Percentiles rank a stretch among this genome's conserved stretches.
These are phyloP conservation scores for Loriculus beryllinus DNA, from an alignment of 2,797 vertebrate species.

Conservation along the genomic window DNA sequence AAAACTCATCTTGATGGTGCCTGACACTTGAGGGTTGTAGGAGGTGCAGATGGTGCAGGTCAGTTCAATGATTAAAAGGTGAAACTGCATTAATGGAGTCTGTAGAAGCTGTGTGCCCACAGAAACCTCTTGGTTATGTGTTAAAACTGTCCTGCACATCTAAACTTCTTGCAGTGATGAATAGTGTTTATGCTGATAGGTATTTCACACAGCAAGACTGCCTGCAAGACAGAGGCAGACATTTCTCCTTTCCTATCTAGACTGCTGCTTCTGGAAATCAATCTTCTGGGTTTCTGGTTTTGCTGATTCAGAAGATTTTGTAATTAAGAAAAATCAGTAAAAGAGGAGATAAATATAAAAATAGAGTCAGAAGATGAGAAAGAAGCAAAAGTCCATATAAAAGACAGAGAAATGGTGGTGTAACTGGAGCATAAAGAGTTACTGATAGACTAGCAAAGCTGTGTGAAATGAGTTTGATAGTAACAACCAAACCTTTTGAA, in stretches of 20 bases:
- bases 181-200: not conserved
- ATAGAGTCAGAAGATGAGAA: not conserved
- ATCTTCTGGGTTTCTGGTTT: not conserved
- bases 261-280: not conserved
- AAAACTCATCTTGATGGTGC: not conserved
- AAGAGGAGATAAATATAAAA: not conserved
- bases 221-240: not conserved
- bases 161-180: not conserved
- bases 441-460: not conserved
- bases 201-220: not conserved
- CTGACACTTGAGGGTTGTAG: not conserved
- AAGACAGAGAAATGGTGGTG: not conserved
- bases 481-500: not conserved
- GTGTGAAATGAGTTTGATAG: not conserved
- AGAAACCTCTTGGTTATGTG: not conserved
- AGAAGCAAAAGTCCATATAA: not conserved
- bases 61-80: not conserved
- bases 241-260: not conserved
- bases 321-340: not conserved
- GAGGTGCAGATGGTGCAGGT: not conserved
- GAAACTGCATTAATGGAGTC: not conserved
- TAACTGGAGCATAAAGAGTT: not conserved
- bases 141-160: not conserved
- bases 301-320: not conserved
- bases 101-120: not conserved